Base-by-base conservation (phyloP, 1,140 invertebrate genomes). In the Ips typographus region DNA sequence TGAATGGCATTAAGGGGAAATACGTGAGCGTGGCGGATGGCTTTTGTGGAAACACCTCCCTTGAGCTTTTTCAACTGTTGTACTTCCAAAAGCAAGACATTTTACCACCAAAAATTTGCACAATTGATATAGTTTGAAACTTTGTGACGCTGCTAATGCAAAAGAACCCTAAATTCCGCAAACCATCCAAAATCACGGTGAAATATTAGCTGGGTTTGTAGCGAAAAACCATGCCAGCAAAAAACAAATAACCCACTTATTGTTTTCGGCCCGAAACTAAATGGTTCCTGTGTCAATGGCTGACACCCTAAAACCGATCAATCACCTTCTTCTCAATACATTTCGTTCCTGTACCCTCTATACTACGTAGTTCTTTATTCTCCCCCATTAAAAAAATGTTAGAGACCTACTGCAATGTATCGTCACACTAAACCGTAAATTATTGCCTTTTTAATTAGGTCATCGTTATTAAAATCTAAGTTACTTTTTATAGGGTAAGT, bases 231-330 rank as follows among this genome's bases (percentile, higher is more conserved):
- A 40, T 55, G 63, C 42, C 47, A 36, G 41, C 63, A 56, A 65
- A 65, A 63, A 65, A 41, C 51, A 65, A 65, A 65, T 65, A 65
- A 65, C 63, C 63, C 53, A 65, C 63, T 65, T 65, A 65, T 65
- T 65, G 63, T 65, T 65, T 65, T 65, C 63, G 63, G 51, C 53
- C 63, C 22, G 37, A 65, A 65, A 65, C 63, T 65, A 65, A 65
- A 65, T 65, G 63, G 63, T 65, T 65, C 53, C 63, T 65, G 53
- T 65, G 63, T 65, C 63, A 65, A 65, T 65, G 52, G 7, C 63
- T 57, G 63, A 65, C 63, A 65, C 52, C 63, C 63, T 39, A 38
- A 65, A 65, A 57, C 40, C 63, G 63, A 65, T 65, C 52, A 65
- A 65, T 65, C 63, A 65, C 63, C 53, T 55, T 57, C 47, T 65